Evolutionary conservation across 2,888 invertebrate species (phyloP), one percentile per base, ranked within the genome.

Genomic region (Diaphora mendica): DNA sequence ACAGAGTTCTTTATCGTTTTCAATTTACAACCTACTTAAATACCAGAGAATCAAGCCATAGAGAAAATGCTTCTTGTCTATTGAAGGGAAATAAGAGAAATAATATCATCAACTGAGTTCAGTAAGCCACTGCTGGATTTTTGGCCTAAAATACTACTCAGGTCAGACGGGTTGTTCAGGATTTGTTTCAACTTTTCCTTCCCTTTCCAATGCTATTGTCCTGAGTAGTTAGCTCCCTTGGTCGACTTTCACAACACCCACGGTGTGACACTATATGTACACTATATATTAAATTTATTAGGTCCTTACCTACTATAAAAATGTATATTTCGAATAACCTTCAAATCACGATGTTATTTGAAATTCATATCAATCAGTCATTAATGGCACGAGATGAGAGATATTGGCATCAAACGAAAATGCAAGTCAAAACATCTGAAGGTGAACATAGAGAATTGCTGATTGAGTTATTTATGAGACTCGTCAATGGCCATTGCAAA

Each of bases 371-470:
- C 62, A 30, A 62, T 62, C 62, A 30, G 26, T 15, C 2, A 30
- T 13, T 62, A 30, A 30, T 30, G 8, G 62, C 30, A 30, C 7
- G 30, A 62, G 26, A 62, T 30, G 59, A 62, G 59, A 30, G 59
- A n/a, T n/a, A 55, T 68, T 68, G 13, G 68, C 68, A 55, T 55
- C 68, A 26, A 69, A 68, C 35, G 20, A 68, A 55, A 69, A 35
- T 69, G 55, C 55, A 55, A 35, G 26, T 39, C 13, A 39, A 51
- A 68, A 39, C n/a, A 69, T 69, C 26, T 26, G 55, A 69, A 69
- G 68, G 68, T 69, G 35, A 59, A n/a, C 55, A 35, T 39, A 3
- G n/a, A 39, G 51, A 51, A 68, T 55, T 68, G 39, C 9, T 39
- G 26, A 69, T 69, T 69, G 55, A 55, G 8, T 59, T 55, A 69